These are phyloP conservation scores for Limnephilus marmoratus DNA, from an alignment of 2,888 invertebrate species.

Conservation along the genomic window DNA sequence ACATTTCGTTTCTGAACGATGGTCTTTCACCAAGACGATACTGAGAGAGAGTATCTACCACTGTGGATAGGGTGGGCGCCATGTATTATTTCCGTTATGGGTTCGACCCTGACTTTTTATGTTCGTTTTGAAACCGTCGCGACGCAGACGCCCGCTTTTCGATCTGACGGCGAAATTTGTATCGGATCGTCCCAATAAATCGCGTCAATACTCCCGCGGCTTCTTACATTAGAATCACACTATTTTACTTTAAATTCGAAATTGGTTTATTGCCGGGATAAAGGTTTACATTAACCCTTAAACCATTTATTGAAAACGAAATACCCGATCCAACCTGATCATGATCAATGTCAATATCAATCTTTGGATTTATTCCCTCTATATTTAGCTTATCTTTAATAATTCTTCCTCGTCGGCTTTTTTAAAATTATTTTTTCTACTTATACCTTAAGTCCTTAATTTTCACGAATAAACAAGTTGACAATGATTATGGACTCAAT, in stretches of 20 bases:
- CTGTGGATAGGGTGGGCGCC: too few relatives aligned
- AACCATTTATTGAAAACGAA: background rate
- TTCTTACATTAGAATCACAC: background rate
- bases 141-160: background rate
- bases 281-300: background rate
- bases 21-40: too few relatives aligned
- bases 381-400: background rate
- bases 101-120: background rate
- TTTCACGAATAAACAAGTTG: too few relatives aligned
- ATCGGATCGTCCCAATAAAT: background rate
- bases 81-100: background rate
- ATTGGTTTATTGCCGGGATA: background rate
- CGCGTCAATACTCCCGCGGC: background rate
- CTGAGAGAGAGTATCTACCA: too few relatives aligned
- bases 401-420: too few relatives aligned
- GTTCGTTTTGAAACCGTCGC: background rate
- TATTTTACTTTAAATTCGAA: background rate
- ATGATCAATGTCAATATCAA: background rate
- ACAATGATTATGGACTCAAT: too few relatives aligned
- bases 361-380: background rate
- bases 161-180: background rate
- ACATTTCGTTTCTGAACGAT: too few relatives aligned
- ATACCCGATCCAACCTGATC: background rate
- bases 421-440: too few relatives aligned
- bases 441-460: too few relatives aligned